Conservation (phyloP, 2,888 invertebrate species). For the Tricholauxania praeusta region DNA sequence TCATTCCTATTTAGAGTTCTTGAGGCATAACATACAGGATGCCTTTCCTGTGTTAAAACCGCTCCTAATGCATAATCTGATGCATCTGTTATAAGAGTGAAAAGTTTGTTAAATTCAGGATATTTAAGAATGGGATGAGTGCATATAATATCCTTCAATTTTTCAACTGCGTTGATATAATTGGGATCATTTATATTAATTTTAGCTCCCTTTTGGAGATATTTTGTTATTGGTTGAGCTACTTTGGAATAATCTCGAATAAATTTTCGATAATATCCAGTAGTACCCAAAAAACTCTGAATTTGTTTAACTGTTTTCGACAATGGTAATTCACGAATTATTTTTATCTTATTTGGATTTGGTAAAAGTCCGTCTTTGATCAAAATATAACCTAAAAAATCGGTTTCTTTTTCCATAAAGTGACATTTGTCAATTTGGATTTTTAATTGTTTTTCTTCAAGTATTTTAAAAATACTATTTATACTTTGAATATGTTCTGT, state of each 20-base stretch:
- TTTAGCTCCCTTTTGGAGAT: conserved; percentile 10
- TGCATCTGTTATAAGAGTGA: neutral
- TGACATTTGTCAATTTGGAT: conserved; percentile 1
- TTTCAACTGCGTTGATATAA: conserved; percentile 8
- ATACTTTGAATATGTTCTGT: conserved; percentile 4
- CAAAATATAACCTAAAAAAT: neutral
- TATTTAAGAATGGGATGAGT: conserved; percentile 13
- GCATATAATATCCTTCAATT: neutral
- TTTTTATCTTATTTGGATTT: conserved; percentile 18
- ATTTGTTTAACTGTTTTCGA: conserved; percentile 10
- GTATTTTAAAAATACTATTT: neutral
- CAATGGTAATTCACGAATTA: conserved; percentile 5
- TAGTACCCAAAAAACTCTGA: conserved; percentile 5
- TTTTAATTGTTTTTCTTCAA: conserved; percentile 5
- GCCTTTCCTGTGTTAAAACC: conserved; percentile 2
- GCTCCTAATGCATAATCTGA: too few relatives aligned
- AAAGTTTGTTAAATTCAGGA: neutral
- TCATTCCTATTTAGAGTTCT: conserved; percentile 7
- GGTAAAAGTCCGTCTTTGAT: conserved; percentile 10
- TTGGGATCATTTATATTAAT: conserved; percentile 13
- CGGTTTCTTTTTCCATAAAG: neutral
- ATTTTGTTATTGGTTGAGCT: conserved; percentile 10
- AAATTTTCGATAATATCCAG: conserved; percentile 15
- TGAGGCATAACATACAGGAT: conserved; percentile 6
- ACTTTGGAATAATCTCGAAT: conserved; percentile 7